Conservation (phyloP, 37 sponge, comb jelly and placozoan genomes). For the Aplysina aerophoba region DNA sequence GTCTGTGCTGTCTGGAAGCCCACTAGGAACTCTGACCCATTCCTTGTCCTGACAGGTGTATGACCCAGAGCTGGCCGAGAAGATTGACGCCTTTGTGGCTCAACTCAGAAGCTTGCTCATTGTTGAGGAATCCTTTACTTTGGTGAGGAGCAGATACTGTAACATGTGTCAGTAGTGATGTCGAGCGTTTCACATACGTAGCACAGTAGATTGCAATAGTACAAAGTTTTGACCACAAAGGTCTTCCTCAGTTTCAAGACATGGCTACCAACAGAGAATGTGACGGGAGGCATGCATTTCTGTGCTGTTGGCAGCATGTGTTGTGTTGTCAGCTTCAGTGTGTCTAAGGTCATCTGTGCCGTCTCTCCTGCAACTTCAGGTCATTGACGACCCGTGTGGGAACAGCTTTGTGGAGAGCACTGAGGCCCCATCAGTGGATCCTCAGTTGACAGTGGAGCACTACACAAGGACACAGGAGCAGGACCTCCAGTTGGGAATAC, state of each 20-base stretch:
- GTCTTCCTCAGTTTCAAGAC: too few species aligned
- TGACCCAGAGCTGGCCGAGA: slow-evolving; percentile 59
- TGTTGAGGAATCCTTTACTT: background rate
- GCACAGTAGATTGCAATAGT: too few species aligned
- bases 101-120: slow-evolving; percentile 31
- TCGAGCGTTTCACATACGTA: too few species aligned
- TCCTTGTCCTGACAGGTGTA: background rate
- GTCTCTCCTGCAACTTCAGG: slow-evolving; percentile 44
- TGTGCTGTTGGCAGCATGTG: background rate
- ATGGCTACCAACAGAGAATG: too few species aligned
- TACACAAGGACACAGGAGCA: slow-evolving; percentile 82
- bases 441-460: slow-evolving; percentile 49
- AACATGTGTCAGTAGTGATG: slow-evolving; percentile 73
- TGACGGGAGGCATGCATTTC: too few species aligned
- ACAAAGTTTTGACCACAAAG: too few species aligned
- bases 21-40: background rate
- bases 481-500: slow-evolving; percentile 55
- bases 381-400: slow-evolving; percentile 94
- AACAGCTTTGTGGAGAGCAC: slow-evolving; percentile 94
- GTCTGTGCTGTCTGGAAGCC: background rate
- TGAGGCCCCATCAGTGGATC: slow-evolving; percentile 66
- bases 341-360: too few species aligned
- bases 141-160: slow-evolving; percentile 49
- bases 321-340: background rate
- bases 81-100: slow-evolving; percentile 78